Evolutionary conservation across 1,140 invertebrate genomes (phyloP).

Genomic region (Mesaphorura yosii): DNA sequence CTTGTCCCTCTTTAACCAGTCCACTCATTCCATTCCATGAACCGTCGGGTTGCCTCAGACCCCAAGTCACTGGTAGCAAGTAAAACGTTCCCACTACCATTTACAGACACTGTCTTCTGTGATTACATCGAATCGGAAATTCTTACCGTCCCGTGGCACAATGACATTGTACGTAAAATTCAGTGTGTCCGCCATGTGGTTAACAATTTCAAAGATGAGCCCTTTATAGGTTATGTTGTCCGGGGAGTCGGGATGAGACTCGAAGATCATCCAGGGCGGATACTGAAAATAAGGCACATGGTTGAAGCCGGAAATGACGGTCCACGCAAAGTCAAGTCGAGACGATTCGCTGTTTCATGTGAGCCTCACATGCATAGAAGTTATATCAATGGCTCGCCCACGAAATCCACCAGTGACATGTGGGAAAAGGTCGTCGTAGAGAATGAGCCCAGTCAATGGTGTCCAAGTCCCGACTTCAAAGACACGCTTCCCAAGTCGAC

Average conservation of each 20-base stretch:
- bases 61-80: no score
- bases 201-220: constrained; percentile 65
- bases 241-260: constrained; percentile 37
- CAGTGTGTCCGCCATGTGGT: constrained; percentile 58
- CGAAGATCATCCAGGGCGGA: constrained; percentile 61
- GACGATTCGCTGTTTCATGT: background rate
- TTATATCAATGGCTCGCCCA: constrained; percentile 43
- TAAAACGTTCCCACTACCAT: no score
- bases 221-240: constrained; percentile 50
- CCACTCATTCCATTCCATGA: constrained; percentile 28
- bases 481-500: constrained; percentile 43
- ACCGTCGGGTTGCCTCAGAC: constrained; percentile 13
- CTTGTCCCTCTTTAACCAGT: constrained; percentile 40
- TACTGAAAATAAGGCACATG: constrained; percentile 44
- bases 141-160: constrained; percentile 8
- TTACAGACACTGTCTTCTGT: no score
- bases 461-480: constrained; percentile 60
- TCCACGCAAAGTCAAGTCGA: constrained; percentile 2
- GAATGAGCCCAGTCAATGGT: constrained; percentile 50
- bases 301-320: no score
- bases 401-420: constrained; percentile 65
- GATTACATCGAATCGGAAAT: no score
- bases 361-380: constrained; percentile 33
- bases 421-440: constrained; percentile 59
- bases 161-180: constrained; percentile 58